Conservation (phyloP, 92 coral and sea anemone genomes). For the Metridium senile region DNA sequence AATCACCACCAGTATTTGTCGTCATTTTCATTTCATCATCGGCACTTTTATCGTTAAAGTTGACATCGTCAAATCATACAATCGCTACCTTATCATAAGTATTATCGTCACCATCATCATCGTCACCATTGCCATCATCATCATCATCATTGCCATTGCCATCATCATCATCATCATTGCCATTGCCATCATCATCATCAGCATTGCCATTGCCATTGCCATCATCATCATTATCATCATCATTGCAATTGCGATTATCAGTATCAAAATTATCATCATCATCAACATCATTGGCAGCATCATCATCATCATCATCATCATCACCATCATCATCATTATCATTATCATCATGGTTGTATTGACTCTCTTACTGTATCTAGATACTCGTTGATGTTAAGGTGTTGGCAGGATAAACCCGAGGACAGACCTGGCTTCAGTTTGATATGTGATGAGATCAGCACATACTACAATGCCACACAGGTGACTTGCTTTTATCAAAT, state of each 20-base stretch:
- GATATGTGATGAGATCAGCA: slow-evolving; percentile 21
- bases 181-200: background rate
- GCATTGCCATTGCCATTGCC: background rate
- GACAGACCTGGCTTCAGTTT: slow-evolving; percentile 42
- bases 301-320: background rate
- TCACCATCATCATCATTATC: background rate
- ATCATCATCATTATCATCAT: background rate
- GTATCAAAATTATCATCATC: background rate
- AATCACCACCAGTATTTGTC: too few species aligned
- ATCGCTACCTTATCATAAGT: too few species aligned
- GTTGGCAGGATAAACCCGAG: slow-evolving; percentile 50
- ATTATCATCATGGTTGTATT: too few species aligned
- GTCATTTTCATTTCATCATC: too few species aligned
- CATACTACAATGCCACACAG: slow-evolving; percentile 7
- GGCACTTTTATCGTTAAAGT: too few species aligned
- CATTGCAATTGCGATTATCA: background rate
- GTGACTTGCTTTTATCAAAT: too few species aligned
- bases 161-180: background rate
- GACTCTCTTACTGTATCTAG: slow-evolving; percentile 19
- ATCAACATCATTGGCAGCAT: background rate
- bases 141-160: background rate
- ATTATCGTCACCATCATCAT: background rate
- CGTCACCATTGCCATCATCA: background rate
- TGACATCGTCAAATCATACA: too few species aligned
- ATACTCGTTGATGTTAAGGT: slow-evolving; percentile 36